Evolutionary conservation across 2,888 invertebrate species (phyloP).

Genomic region (Drosophila limbata): DNA sequence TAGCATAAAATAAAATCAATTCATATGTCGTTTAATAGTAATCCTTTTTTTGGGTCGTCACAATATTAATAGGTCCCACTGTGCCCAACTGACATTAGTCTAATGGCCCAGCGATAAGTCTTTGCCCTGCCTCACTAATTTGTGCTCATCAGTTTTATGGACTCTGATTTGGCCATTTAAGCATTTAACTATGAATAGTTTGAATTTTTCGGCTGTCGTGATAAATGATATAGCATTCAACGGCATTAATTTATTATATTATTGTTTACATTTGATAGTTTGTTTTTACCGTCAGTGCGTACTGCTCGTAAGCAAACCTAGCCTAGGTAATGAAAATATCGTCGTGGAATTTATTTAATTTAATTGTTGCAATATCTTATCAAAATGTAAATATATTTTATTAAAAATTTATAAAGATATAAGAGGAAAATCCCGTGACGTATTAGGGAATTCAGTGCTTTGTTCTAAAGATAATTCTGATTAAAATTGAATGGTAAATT

Average conservation of each 20-base stretch:
- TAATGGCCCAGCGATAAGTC: conserved; percentile 38
- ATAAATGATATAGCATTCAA: conserved; percentile 17
- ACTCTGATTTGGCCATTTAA: conserved; percentile 43
- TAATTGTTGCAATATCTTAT: conserved; percentile 15
- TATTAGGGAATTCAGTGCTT: background rate
- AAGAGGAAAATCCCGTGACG: background rate
- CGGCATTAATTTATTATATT: background rate
- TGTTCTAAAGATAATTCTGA: background rate
- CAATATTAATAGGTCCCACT: conserved; percentile 13
- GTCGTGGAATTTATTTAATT: background rate
- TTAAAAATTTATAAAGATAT: background rate
- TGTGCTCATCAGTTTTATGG: conserved; percentile 60
- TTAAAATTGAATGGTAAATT: background rate
- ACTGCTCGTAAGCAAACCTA: background rate
- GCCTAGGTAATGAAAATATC: background rate
- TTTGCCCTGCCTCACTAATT: conserved; percentile 47
- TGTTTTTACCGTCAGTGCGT: background rate
- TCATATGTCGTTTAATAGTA: background rate
- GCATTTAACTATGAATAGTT: conserved; percentile 24
- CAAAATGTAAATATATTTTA: background rate
- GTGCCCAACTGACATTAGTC: conserved; percentile 24
- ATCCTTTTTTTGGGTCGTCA: background rate
- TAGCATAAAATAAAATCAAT: background rate
- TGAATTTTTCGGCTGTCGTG: background rate
- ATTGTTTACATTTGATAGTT: conserved; percentile 1